Evolutionary conservation across 1,140 invertebrate species (phyloP).

Genomic region (Eubasilissa regina): DNA sequence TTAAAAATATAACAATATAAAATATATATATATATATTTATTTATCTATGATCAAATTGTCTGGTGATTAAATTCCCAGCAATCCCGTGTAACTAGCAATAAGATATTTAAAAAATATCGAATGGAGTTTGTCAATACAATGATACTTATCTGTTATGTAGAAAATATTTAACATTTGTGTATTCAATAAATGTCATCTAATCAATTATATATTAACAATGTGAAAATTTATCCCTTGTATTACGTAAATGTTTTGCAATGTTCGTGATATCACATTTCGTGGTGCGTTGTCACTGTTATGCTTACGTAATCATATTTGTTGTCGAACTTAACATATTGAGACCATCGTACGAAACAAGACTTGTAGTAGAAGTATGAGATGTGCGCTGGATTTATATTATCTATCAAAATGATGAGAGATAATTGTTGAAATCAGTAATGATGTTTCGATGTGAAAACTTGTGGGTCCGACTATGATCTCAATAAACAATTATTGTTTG

Average conservation of each 20-base stretch:
- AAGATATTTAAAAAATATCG: conserved; percentile 18
- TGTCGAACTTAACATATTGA: too few relatives aligned
- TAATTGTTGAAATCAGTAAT: too few relatives aligned
- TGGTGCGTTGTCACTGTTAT: not conserved
- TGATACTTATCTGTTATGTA: conserved; percentile 8
- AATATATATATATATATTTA: conserved; percentile 8
- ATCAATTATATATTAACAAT: conserved; percentile 1
- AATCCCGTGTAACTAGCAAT: conserved; percentile 35
- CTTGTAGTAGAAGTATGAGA: too few relatives aligned
- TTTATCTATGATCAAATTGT: conserved; percentile 32
- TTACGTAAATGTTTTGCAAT: not conserved
- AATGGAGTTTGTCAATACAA: conserved; percentile 12
- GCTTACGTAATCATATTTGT: not conserved
- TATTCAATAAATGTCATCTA: not conserved
- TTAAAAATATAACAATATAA: not conserved
- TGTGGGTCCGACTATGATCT: too few relatives aligned
- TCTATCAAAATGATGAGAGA: too few relatives aligned
- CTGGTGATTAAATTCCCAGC: conserved; percentile 7
- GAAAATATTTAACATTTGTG: conserved; percentile 29
- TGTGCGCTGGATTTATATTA: too few relatives aligned
- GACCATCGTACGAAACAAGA: too few relatives aligned
- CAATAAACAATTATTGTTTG: too few relatives aligned
- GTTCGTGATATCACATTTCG: not conserved
- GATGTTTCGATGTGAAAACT: too few relatives aligned
- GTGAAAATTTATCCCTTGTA: too few relatives aligned